Evolutionary conservation across 2,113 vertebrate species (phyloP).

Genomic region (Irena cyanogastra): DNA sequence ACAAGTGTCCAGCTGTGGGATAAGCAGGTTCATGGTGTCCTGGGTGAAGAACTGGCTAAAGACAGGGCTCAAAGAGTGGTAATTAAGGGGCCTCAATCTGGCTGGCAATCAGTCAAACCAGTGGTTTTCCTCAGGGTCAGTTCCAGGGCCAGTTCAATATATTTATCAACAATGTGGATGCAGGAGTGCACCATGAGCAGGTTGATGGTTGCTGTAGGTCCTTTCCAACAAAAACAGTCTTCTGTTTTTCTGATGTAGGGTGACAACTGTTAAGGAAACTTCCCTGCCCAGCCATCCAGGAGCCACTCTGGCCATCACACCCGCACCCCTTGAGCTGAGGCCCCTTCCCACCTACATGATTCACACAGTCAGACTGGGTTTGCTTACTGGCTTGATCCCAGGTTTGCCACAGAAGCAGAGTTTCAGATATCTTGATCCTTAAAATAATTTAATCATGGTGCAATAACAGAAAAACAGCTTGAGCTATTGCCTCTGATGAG

Average conservation of each 20-base stretch:
- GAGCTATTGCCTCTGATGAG: neutral
- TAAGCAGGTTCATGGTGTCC: neutral
- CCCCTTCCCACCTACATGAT: neutral
- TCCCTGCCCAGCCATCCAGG: neutral
- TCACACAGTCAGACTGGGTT: neutral
- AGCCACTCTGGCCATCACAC: neutral
- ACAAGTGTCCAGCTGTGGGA: neutral
- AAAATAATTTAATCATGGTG: neutral
- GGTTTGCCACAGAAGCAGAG: neutral
- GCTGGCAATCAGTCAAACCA: neutral
- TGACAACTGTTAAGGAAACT: neutral
- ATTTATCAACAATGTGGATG: neutral
- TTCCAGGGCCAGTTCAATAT: neutral
- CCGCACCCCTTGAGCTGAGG: fast-evolving
- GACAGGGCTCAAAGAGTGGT: neutral
- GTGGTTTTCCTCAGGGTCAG: neutral
- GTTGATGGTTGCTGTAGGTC: neutral
- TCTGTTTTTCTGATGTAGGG: neutral
- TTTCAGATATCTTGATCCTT: neutral
- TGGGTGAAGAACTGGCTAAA: neutral
- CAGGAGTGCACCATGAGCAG: neutral
- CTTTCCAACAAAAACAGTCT: neutral
- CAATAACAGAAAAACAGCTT: neutral
- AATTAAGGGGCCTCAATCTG: neutral
- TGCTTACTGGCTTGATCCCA: neutral